Base-by-base conservation (phyloP, 2,113 vertebrate genomes). In the Columba janthina region DNA sequence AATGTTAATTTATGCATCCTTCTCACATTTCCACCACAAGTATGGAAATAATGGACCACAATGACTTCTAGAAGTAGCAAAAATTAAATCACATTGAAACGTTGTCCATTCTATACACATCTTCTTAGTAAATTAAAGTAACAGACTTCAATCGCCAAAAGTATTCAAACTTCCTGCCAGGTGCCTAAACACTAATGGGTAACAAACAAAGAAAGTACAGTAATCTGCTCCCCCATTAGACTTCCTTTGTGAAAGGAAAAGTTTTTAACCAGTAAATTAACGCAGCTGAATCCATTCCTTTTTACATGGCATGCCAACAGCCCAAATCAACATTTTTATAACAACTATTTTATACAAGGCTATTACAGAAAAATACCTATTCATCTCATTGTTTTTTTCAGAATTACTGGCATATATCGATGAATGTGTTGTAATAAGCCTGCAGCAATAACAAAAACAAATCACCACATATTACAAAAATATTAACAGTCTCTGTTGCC, bases 111-210 rank as follows among this genome's bases (percentile, higher is more conserved):
- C 36, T 70, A 86, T 24, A 77, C 15, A 31, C 16, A 16, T 81
- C 94, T 95, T 92, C 81, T 79, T 69, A 88, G 91, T 51, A 93
- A 95, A 79, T 78, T 88, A 26, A 83, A 74, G 57, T 74, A 93
- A 73, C 38, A 93, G 82, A 85, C 53, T 96, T 93, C 96, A 98
- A 98, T 97, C 97, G 96, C 89, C 42, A 97, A 88, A 97, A 95
- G 77, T 94, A 97, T 96, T 96, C 90, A 67, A 84, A 94, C 96
- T 98, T 98, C 98, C 98, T 98, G 98, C 96, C 95, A 96, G 87
- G 88, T 97, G 96, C 96, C 93, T 97, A 97, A 99, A 98, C 94
- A 97, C 93, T 88, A 97, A 95, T 80, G 94, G 97, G 89, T 82
- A 94, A 97, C 93, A 92, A 97, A 94, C 96, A 97, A 98, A 97